Percentiles rank a stretch among this genome's conserved stretches.
Evolutionary conservation across 1,140 invertebrate genomes (phyloP).

Genomic region (Lucilia sericata): DNA sequence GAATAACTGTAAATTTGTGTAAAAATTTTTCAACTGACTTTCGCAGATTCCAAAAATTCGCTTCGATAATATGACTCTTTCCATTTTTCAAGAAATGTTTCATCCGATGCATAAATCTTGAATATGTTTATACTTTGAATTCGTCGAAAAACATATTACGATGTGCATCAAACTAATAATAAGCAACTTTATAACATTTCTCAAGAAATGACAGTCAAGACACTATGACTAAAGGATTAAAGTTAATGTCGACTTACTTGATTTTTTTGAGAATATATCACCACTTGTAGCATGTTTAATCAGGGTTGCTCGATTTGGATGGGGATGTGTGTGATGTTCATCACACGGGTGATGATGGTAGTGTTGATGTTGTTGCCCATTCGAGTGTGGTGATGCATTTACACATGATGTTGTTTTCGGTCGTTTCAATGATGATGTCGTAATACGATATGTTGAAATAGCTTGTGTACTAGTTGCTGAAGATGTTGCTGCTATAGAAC

Average conservation of each 20-base stretch:
- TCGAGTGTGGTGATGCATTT: not conserved
- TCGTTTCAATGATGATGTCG: constrained; percentile 37
- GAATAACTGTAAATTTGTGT: too few relatives aligned
- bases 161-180: too few relatives aligned
- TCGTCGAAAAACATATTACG: too few relatives aligned
- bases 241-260: constrained; percentile 53
- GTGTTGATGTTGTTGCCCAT: not conserved
- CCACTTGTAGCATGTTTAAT: not conserved
- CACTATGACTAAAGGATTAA: too few relatives aligned
- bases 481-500: constrained; percentile 45
- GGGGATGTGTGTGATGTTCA: not conserved
- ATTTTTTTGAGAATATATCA: constrained; percentile 51
- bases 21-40: too few relatives aligned
- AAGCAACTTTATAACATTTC: too few relatives aligned
- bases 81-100: too few relatives aligned
- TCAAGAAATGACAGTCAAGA: too few relatives aligned
- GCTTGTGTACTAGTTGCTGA: constrained; percentile 45
- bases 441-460: constrained; percentile 16
- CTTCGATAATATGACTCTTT: too few relatives aligned
- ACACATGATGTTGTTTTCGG: constrained; percentile 27
- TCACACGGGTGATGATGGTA: not conserved
- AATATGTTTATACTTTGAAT: too few relatives aligned
- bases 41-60: too few relatives aligned
- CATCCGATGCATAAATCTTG: too few relatives aligned
- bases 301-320: constrained; percentile 5